Percentiles rank a stretch among this genome's conserved stretches.
These are phyloP conservation scores for Sinocyclocheilus anshuiensis DNA, from an alignment of 2,113 vertebrate genomes.

Conservation along the genomic window DNA sequence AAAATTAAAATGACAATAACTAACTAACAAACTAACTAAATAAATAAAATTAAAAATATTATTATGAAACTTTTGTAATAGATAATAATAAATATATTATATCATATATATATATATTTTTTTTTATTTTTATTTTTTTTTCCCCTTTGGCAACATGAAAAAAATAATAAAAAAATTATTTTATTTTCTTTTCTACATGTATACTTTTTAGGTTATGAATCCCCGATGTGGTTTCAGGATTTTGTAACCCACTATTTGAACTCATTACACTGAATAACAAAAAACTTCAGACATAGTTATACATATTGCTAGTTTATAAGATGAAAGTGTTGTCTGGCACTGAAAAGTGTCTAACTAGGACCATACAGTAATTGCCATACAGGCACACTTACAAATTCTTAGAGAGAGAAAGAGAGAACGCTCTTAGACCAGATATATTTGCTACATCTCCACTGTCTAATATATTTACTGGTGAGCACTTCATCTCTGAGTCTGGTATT, in stretches of 20 bases:
- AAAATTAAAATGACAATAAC: too few species aligned
- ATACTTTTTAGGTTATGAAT: background rate
- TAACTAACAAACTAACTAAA: too few species aligned
- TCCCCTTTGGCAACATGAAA: background rate
- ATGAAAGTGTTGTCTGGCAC: background rate
- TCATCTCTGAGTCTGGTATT: constrained; percentile 27
- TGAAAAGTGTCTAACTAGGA: background rate
- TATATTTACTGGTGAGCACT: constrained; percentile 20
- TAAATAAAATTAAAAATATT: too few species aligned
- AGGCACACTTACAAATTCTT: too few species aligned
- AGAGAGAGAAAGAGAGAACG: background rate
- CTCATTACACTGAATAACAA: background rate
- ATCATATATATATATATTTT: background rate
- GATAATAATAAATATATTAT: too few species aligned
- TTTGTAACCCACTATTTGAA: background rate
- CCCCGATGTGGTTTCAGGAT: background rate
- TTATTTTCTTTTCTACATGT: background rate
- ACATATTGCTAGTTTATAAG: background rate
- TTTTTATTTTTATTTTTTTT: too few species aligned
- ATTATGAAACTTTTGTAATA: too few species aligned
- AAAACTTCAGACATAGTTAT: background rate
- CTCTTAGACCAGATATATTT: constrained; percentile 5
- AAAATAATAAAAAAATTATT: background rate
- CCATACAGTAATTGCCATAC: too few species aligned
- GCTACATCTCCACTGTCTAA: background rate